These are phyloP conservation scores for Lagorchestes hirsutus DNA, from an alignment of 2,797 vertebrate species.

Conservation along the genomic window DNA sequence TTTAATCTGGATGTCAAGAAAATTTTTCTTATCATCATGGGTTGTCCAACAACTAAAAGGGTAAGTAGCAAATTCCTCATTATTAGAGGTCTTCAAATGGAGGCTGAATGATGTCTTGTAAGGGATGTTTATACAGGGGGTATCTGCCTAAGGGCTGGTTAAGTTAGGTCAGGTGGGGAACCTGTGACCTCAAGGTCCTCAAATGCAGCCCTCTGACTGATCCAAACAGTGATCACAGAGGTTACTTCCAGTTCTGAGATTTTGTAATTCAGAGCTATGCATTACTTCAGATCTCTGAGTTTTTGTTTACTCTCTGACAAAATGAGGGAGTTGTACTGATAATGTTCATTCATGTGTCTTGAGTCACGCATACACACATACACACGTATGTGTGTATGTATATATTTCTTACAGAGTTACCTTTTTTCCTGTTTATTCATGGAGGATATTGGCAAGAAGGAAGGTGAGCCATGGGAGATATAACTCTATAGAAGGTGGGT, in stretches of 20 bases:
- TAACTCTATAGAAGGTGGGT: background rate
- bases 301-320: background rate
- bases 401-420: conserved; percentile 85
- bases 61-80: background rate
- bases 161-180: background rate
- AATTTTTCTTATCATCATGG: background rate
- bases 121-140: background rate
- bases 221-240: background rate
- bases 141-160: background rate
- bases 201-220: too few species aligned
- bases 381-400: background rate
- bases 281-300: background rate
- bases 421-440: conserved; percentile 93
- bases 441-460: conserved; percentile 97
- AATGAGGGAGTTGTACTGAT: background rate
- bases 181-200: too few species aligned
- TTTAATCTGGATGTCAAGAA: background rate
- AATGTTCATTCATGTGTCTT: background rate
- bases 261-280: background rate
- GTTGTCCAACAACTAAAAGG: background rate
- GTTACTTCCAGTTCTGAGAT: background rate
- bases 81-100: background rate
- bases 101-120: background rate
- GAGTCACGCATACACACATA: background rate
- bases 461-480: conserved; percentile 85